phyloP scores from a whole-genome alignment of 2,888 invertebrate species.

The Temnothorax ravouxi region DNA sequence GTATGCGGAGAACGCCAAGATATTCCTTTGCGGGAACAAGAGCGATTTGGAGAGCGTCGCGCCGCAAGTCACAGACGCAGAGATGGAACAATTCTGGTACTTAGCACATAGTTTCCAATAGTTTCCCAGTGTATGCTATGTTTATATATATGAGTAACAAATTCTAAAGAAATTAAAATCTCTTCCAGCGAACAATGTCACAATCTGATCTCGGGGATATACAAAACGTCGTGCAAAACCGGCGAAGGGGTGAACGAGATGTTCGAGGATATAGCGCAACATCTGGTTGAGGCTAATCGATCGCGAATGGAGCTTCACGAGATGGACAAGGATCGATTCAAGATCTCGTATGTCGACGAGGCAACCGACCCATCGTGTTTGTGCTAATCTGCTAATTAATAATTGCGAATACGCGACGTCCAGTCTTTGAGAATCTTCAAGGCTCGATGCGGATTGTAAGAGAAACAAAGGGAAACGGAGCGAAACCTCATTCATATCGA shows the following conservation, averaged over 20 bases:
- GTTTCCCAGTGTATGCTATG: background rate
- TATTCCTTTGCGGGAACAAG: conserved; percentile 97
- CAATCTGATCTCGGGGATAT: conserved; percentile 94
- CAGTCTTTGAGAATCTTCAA: conserved; percentile 48
- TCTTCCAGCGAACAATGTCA: conserved; percentile 95
- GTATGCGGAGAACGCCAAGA: conserved; percentile 97
- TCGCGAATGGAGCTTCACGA: conserved; percentile 94
- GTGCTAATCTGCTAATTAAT: conserved; percentile 82
- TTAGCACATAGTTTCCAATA: background rate
- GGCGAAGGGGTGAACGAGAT: conserved; percentile 96
- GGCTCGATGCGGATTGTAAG: conserved; percentile 25
- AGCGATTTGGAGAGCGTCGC: conserved; percentile 92
- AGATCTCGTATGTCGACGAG: conserved; percentile 90
- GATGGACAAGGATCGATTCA: conserved; percentile 92
- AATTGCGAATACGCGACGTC: background rate
- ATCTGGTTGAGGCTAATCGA: conserved; percentile 92
- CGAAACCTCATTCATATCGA: conserved; percentile 59
- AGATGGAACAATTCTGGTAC: conserved; percentile 96
- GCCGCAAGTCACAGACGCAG: conserved; percentile 94
- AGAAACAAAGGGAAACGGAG: conserved; percentile 7
- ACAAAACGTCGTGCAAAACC: conserved; percentile 96
- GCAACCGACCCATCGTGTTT: conserved; percentile 87
- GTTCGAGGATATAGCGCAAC: conserved; percentile 95
- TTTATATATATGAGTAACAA: background rate
- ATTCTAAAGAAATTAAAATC: background rate